Base-by-base conservation (phyloP, 2,797 vertebrate species). In the Chelidonichthys spinosus region DNA sequence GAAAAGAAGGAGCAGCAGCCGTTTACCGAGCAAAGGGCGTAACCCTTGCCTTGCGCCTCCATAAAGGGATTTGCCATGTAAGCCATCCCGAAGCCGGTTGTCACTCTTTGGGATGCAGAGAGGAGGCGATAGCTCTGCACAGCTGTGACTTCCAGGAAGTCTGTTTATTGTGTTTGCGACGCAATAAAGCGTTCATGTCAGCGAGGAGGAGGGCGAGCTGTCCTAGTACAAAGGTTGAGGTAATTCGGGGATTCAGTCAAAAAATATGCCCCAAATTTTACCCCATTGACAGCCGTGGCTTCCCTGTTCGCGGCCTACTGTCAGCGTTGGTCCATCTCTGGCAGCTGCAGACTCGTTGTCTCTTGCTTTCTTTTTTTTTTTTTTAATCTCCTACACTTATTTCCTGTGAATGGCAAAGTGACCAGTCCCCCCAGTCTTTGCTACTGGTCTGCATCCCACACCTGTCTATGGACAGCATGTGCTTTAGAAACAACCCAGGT, bases 1-100 rank as follows among this genome's bases (percentile, higher is more conserved):
- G 86, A 91, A 90, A 92, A 84, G 86, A 92, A 78, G 78, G 78
- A 88, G 85, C 79, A 55, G 69, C 74, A 78, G 85, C 82, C 84
- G 84, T 89, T 83, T 72, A 76, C 78, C 82, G 86, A 90, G 89
- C 85, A 71, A 72, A 60, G 85, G 84, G 83, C 73, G 87, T 86
- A 87, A 88, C 84, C 82, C 86, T 83, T 88, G 83, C 74, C 66
- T 69, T 50, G 74, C 78, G 72, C 85, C 83, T 87, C 67, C 76
- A 65, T 81, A 53, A 82, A 89, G 74, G 72, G 81, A 69, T 86
- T 83, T 86, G 67, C 82, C 44, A 39, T 55, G 58, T 75, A 25
- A 25, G 81, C 82, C 79, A 17, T 76, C 74, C 49, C 2, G 1
- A 43, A 77, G 68, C 79, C 78, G 79, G 76, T 81, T 17, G 67